Evolutionary conservation across 2,888 invertebrate species (phyloP), one percentile per base, ranked within the genome.

Genomic region (Hydroisotoma schaefferi): DNA sequence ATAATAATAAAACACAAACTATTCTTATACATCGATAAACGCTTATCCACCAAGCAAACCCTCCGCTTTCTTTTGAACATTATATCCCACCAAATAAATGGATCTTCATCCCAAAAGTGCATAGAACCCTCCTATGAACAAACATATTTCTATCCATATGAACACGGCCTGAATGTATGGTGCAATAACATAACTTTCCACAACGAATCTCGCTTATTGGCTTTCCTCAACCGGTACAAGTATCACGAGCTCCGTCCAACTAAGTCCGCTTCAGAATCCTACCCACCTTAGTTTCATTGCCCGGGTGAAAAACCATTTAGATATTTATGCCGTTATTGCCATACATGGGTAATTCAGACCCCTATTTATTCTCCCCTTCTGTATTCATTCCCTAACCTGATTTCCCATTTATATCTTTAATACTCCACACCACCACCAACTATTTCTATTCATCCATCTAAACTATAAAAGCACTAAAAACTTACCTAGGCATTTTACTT

Each of bases 331-430:
- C 46, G 18, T 5, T 46, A 43, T 43, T 43, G 43, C 43, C 43
- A 46, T 59, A 48, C 55, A 59, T 59, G 59, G 59, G 48, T 55
- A 60, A 55, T 55, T 60, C 55, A 60, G 55, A 55, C 55, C 51
- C 51, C 60, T 55, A 55, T 60, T 51, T 60, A 55, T 51, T 60
- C 55, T 55, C 60, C 60, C 51, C 23, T 27, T 33, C 43, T 37
- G n/a, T n/a, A n/a, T n/a, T n/a, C n/a, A n/a, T n/a, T n/a, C 33
- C 47, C 38, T 46, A 46, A 46, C 46, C 46, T 46, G 46, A 46
- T 46, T 46, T 46, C 46, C 46, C 25, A 46, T 23, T 46, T 46
- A 46, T 46, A 25, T 25, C 46, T 46, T 46, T 25, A 23, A 6
- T 46, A 22, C 46, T 23, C 12, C 23, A 46, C 15, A 15, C 15